These are phyloP conservation scores for Acromyrmex heyeri DNA, from an alignment of 1,140 invertebrate species.

Conservation along the genomic window DNA sequence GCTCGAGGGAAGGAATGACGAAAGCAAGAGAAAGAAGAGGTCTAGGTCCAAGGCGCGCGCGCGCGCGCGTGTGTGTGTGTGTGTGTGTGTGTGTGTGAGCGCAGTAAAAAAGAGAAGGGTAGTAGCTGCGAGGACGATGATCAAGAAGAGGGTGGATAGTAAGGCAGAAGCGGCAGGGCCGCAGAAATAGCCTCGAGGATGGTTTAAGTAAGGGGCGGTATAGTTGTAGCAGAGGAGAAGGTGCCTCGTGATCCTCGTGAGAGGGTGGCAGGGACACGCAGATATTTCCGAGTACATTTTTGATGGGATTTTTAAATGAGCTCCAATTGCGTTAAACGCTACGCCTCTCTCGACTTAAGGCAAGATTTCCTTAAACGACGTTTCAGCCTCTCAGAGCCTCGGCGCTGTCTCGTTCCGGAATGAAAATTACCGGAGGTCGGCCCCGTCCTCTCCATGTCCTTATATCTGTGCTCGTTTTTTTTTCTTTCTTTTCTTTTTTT, in stretches of 20 bases:
- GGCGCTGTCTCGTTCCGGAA: slow-evolving; percentile 63
- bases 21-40: slow-evolving; percentile 42
- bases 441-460: slow-evolving; percentile 47
- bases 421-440: slow-evolving; percentile 71
- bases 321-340: slow-evolving; percentile 84
- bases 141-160: slow-evolving; percentile 51
- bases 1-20: slow-evolving; percentile 61
- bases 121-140: slow-evolving; percentile 46
- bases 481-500: neutral
- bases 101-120: slow-evolving; percentile 43
- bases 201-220: slow-evolving; percentile 62
- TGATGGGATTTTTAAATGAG: slow-evolving; percentile 86
- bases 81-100: slow-evolving; percentile 2
- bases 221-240: slow-evolving; percentile 30
- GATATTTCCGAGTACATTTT: slow-evolving; percentile 83
- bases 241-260: slow-evolving; percentile 29
- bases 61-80: slow-evolving; percentile 1
- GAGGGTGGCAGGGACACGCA: slow-evolving; percentile 66
- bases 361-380: slow-evolving; percentile 84
- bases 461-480: slow-evolving; percentile 14
- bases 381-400: slow-evolving; percentile 75
- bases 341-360: slow-evolving; percentile 77
- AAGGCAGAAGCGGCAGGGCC: slow-evolving; percentile 61
- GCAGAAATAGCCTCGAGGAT: slow-evolving; percentile 69
- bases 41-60: neutral